Evolutionary conservation across 2,888 invertebrate genomes (phyloP).

Genomic region (Cabera pusaria): DNA sequence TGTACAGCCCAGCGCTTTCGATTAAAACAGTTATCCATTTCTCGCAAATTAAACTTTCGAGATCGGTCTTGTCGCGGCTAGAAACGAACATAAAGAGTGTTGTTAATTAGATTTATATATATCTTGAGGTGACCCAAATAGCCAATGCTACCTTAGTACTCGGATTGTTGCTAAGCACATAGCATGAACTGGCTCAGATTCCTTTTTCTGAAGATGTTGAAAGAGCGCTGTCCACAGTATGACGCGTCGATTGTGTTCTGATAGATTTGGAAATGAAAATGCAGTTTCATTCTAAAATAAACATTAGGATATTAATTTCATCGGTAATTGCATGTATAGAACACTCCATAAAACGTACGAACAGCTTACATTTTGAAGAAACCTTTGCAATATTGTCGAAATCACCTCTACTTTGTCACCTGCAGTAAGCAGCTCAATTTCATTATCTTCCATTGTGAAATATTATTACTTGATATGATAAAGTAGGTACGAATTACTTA

Average conservation of each 20-base stretch:
- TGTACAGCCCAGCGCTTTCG: slow-evolving; percentile 85
- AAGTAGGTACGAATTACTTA: background rate
- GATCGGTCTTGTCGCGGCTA: slow-evolving; percentile 90
- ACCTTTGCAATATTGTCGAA: slow-evolving; percentile 47
- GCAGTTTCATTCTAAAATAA: slow-evolving; percentile 72
- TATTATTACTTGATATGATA: background rate
- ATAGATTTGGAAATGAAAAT: slow-evolving; percentile 85
- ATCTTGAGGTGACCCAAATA: background rate
- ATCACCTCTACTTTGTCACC: slow-evolving; percentile 48
- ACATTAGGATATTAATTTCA: no score
- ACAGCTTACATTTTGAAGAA: slow-evolving; percentile 56
- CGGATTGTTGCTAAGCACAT: slow-evolving; percentile 84
- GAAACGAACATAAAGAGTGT: slow-evolving; percentile 37
- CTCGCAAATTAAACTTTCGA: slow-evolving; percentile 87
- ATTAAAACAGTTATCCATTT: slow-evolving; percentile 87
- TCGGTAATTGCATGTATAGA: no score
- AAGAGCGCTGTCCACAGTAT: slow-evolving; percentile 85
- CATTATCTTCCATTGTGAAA: slow-evolving; percentile 59
- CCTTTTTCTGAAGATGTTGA: slow-evolving; percentile 77
- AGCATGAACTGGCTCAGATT: slow-evolving; percentile 68
- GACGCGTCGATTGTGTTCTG: slow-evolving; percentile 75
- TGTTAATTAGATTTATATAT: slow-evolving; percentile 9
- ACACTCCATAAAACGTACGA: no score
- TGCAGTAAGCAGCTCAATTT: slow-evolving; percentile 55
- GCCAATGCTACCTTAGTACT: slow-evolving; percentile 84